Evolutionary conservation across 2,797 vertebrate genomes (phyloP), one percentile per base, ranked within the genome.

Genomic region (Nothura maculosa): DNA sequence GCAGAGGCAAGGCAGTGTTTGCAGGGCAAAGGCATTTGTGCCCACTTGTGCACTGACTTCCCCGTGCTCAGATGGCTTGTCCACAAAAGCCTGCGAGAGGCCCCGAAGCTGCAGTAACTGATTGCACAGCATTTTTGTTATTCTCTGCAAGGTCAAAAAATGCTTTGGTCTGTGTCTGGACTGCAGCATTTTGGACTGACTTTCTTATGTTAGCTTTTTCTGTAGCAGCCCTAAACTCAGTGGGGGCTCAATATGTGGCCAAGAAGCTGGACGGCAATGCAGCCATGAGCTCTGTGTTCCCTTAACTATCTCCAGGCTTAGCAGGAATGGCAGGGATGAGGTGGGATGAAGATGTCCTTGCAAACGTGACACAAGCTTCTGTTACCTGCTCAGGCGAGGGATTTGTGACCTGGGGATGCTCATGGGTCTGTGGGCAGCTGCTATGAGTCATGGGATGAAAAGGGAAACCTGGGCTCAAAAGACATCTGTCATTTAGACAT

Each of bases 1-100:
- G 21, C 45, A 55, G 77, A 47, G 43, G 42, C 15, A 52, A 63
- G 63, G 69, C 52, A 64, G 30, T 52, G 38, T 57, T n/a, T 11
- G 38, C 42, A 48, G 55, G 28, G 22, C 43, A 24, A 27, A 58
- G 52, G 14, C 28, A 18, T 30, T 10, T 30, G 17, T 13, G 50
- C 24, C 47, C 27, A 16, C 22, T 52, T 52, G 50, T 52, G 0
- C 1, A 12, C 40, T 9, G 0, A 0, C 1, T 1, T 62, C n/a
- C 57, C 34, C 0, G 1, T 12, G 66, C 32, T 68, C 2, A 6
- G 5, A n/a, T 1, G 0, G 30, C 36, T 54, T 24, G 6, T 60
- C 1, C 61, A 43, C 4, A 14, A 27, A 34, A 50, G 18, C 12
- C 48, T 14, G 2, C 2, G 4, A 12, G 34, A 9, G 52, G 25